Base-by-base conservation (phyloP, 2,888 invertebrate genomes). In the Spisula solida region DNA sequence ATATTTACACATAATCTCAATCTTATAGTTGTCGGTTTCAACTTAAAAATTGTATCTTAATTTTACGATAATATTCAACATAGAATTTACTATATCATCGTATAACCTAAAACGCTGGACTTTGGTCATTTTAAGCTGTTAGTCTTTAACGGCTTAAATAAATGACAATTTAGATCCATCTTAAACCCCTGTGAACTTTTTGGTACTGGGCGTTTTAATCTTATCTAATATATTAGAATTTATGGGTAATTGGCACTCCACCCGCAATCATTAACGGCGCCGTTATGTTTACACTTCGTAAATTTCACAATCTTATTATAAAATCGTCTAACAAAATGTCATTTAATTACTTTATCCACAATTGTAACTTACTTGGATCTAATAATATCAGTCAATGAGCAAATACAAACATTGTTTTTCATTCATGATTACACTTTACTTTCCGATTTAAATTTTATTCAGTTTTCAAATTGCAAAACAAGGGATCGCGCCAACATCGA, bases 241-340 rank as follows among this genome's bases (percentile, higher is more conserved):
- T 75, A 75, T 75, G 75, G 34, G 75, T 75, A 34, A 34, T 34
- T 75, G 29, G 75, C 34, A 75, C 75, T 75, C 75, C 75, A 75
- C 34, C 34, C n/a, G 75, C 16, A 0, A 34, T 18, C 75, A 75
- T 75, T 75, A 34, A 5, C 75, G 75, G 75, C 75, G 75, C 75
- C 75, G 75, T 31, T 31, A 6, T 75, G 31, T 75, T 75, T 75
- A 75, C 75, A 75, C 75, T 31, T 75, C 34, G 75, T 34, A 34
- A 75, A 75, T 16, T 16, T 75, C 18, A 18, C 75, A 34, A 31
- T 10, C 31, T 34, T 34, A 75, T 75, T 75, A 75, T 12, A 18
- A 34, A 31, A 31, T 34, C n/a, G 75, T 16, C 25, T 31, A 75
- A 34, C 34, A 34, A 16, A 25, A 31, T 34, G 75, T 2, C 18